Evolutionary conservation across 2,797 vertebrate species (phyloP).

Genomic region (Helarctos malayanus): DNA sequence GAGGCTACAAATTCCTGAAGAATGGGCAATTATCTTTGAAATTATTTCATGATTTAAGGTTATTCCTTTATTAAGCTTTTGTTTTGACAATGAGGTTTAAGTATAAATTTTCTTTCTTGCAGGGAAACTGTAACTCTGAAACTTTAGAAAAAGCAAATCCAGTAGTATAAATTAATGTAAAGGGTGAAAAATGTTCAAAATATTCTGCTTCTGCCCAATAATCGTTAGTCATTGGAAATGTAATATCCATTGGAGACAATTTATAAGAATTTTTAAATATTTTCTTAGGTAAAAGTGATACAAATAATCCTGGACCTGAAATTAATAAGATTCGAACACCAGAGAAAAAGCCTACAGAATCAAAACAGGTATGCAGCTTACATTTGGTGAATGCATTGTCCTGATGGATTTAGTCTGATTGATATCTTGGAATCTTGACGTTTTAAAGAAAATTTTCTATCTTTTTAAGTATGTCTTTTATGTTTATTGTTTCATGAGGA

Average conservation of each 20-base stretch:
- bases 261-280: slow-evolving; percentile 66
- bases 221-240: slow-evolving; percentile 42
- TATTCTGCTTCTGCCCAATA: slow-evolving; percentile 45
- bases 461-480: neutral
- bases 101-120: slow-evolving; percentile 67
- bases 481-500: neutral
- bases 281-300: slow-evolving; percentile 95
- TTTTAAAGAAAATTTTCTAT: neutral
- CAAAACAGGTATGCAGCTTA: slow-evolving; percentile 92
- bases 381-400: neutral
- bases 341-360: slow-evolving; percentile 95
- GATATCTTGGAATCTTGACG: neutral
- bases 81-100: slow-evolving; percentile 11
- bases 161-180: neutral
- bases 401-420: neutral
- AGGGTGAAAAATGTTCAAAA: slow-evolving; percentile 59
- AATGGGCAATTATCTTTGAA: neutral
- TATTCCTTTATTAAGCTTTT: slow-evolving; percentile 64
- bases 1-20: neutral
- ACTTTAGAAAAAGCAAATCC: slow-evolving; percentile 47
- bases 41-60: slow-evolving; percentile 68
- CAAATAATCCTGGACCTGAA: slow-evolving; percentile 92
- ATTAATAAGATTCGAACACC: slow-evolving; percentile 96
- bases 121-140: slow-evolving; percentile 65
- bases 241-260: slow-evolving; percentile 44